phyloP scores from a whole-genome alignment of 2,797 vertebrate genomes.

The Diceros bicornis region DNA sequence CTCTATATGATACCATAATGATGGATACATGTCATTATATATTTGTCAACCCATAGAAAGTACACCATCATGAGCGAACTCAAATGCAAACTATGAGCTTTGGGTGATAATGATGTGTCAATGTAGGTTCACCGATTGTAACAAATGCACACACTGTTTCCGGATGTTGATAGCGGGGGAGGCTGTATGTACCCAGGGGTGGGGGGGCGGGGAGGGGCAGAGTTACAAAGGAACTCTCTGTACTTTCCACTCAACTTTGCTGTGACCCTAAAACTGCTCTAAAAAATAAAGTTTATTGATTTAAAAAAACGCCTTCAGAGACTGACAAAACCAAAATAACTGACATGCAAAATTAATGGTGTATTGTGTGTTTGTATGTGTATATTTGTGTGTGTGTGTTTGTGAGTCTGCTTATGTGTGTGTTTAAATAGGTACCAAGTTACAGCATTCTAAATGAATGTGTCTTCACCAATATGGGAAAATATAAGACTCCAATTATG shows the following conservation, averaged over 20 bases:
- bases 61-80: neutral
- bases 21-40: neutral
- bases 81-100: neutral
- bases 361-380: neutral
- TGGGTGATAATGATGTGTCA: neutral
- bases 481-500: neutral
- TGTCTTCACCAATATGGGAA: neutral
- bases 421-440: neutral
- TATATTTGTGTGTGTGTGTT: neutral
- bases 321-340: slow-evolving; percentile 13
- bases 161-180: neutral
- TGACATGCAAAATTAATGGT: neutral
- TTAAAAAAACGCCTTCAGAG: neutral
- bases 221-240: neutral
- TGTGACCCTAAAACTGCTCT: slow-evolving; percentile 4
- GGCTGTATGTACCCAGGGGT: accelerated
- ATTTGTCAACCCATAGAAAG: neutral
- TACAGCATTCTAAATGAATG: neutral
- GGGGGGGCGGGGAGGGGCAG: accelerated
- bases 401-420: neutral
- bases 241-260: neutral
- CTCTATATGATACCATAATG: neutral
- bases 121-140: neutral
- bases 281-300: neutral
- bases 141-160: neutral